Conservation (phyloP, 2,113 vertebrate genomes). For the Empidonax alnorum region DNA sequence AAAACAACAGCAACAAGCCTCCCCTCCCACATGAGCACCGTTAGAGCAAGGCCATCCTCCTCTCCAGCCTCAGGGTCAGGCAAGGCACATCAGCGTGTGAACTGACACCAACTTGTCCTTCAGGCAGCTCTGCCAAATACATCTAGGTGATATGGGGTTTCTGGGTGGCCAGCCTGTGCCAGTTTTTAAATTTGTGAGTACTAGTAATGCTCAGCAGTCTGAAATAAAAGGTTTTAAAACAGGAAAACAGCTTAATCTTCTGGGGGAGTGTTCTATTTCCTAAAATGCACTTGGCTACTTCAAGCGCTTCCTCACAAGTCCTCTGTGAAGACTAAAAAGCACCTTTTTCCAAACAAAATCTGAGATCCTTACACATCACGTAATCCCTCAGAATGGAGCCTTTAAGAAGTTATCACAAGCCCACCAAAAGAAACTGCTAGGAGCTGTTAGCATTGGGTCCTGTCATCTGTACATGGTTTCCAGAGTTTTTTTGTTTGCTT, state of each 20-base stretch:
- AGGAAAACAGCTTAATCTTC: background rate
- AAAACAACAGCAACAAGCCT: background rate
- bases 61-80: background rate
- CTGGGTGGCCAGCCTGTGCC: background rate
- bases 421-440: background rate
- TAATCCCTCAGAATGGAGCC: background rate
- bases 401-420: background rate
- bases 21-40: background rate
- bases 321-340: background rate
- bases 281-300: background rate
- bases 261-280: fast-evolving
- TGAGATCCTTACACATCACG: fast-evolving
- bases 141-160: background rate
- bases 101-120: fast-evolving
- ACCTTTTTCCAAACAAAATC: background rate
- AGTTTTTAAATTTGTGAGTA: background rate
- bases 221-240: background rate
- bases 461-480: background rate
- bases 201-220: background rate
- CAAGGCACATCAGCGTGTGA: fast-evolving
- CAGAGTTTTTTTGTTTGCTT: background rate
- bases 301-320: background rate
- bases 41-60: background rate
- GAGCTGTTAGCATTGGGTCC: background rate
- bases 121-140: background rate